These are phyloP conservation scores for Matsumyia berberina DNA, from an alignment of 2,888 invertebrate species.

Conservation along the genomic window DNA sequence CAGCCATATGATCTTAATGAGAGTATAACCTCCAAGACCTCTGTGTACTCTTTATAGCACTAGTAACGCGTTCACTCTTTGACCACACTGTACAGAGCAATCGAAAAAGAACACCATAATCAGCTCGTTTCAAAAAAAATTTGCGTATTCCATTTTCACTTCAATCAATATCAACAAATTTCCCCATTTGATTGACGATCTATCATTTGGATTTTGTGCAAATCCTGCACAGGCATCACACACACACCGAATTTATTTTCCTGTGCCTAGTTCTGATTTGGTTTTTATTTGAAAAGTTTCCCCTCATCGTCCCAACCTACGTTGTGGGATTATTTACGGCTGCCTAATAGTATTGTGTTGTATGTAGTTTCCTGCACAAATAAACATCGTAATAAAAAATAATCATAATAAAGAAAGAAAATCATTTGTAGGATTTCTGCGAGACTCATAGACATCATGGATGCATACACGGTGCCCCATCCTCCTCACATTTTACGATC, in stretches of 20 bases:
- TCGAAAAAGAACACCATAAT: neutral
- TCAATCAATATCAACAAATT: slow-evolving; percentile 4
- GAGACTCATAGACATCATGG: neutral
- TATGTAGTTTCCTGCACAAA: slow-evolving; percentile 29
- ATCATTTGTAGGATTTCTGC: slow-evolving; percentile 12
- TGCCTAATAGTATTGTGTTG: neutral
- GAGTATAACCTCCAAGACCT: too few species aligned
- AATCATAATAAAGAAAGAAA: slow-evolving; percentile 30
- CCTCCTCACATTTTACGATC: neutral
- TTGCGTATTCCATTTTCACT: slow-evolving; percentile 7
- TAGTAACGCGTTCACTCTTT: neutral
- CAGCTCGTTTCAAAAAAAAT: slow-evolving; percentile 7
- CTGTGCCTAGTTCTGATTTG: slow-evolving; percentile 6
- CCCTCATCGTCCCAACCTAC: neutral
- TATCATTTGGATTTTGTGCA: slow-evolving; percentile 5
- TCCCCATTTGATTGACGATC: slow-evolving; percentile 26
- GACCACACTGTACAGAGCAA: neutral
- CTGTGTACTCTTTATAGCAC: too few species aligned
- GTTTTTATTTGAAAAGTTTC: slow-evolving; percentile 40
- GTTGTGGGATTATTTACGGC: slow-evolving; percentile 6
- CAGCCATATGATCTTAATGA: too few species aligned
- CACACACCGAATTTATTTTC: neutral
- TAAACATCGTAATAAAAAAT: slow-evolving; percentile 29
- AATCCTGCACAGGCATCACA: neutral
- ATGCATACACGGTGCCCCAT: slow-evolving; percentile 1